Evolutionary conservation across 2,797 vertebrate genomes (phyloP).

Genomic region (Pseudochaenichthys georgianus): DNA sequence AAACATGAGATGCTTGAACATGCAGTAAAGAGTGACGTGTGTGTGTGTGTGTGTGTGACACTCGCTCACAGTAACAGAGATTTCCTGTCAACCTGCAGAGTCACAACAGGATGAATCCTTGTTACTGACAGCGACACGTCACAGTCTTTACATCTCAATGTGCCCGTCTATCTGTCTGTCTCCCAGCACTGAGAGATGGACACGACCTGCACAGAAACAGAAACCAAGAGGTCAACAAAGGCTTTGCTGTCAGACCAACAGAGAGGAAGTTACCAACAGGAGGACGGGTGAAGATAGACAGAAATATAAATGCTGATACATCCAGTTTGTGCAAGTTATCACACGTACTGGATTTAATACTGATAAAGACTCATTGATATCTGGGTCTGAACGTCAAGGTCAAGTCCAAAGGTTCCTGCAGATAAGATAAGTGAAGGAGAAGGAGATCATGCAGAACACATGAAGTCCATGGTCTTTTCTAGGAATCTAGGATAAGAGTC

Average conservation of each 20-base stretch:
- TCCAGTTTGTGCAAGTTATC: no score
- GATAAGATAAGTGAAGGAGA: background rate
- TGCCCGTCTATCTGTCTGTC: background rate
- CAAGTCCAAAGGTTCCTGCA: background rate
- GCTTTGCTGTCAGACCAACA: no score
- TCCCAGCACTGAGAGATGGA: background rate
- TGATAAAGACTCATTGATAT: background rate
- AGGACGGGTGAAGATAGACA: background rate
- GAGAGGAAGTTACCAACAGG: no score
- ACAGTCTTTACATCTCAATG: background rate
- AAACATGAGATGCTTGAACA: background rate
- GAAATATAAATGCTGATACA: background rate
- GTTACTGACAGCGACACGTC: conserved; percentile 82
- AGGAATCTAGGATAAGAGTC: no score
- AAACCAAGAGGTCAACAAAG: background rate
- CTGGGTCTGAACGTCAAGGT: background rate
- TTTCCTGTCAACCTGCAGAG: conserved; percentile 73
- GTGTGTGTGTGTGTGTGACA: conserved; percentile 28
- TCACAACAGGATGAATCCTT: conserved; percentile 87
- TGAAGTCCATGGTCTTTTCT: no score
- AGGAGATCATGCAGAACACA: no score
- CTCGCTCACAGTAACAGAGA: conserved; percentile 78
- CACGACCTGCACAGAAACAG: background rate
- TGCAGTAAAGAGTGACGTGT: background rate
- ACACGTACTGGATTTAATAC: background rate